Evolutionary conservation across 2,113 vertebrate species (phyloP).

Genomic region (Ivindomyrus marchei): DNA sequence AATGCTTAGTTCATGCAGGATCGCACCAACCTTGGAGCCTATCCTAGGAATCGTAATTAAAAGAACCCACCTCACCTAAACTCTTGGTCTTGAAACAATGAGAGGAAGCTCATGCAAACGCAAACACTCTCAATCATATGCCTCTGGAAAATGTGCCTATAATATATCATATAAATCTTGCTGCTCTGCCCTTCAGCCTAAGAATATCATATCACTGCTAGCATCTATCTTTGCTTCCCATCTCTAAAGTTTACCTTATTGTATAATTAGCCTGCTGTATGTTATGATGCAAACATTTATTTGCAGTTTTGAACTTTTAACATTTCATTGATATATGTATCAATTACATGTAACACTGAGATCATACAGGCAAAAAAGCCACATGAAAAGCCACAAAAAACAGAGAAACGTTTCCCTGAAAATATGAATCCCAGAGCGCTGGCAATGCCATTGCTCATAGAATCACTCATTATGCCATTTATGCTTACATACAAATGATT

Average conservation of each 20-base stretch:
- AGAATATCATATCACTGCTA: neutral
- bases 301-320: neutral
- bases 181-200: neutral
- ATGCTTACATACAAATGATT: conserved; percentile 34
- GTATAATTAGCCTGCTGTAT: neutral
- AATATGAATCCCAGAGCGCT: neutral
- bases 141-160: neutral
- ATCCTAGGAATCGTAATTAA: neutral
- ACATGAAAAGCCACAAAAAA: neutral
- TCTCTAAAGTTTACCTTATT: neutral
- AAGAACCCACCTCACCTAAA: neutral
- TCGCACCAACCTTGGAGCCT: neutral
- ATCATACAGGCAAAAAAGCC: neutral
- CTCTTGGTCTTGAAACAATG: neutral
- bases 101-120: neutral
- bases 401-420: neutral
- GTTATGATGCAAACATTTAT: neutral
- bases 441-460: neutral
- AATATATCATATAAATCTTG: neutral
- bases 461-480: conserved; percentile 28
- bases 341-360: neutral
- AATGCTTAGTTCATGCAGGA: neutral
- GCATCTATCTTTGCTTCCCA: neutral
- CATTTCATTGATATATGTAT: neutral
- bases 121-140: neutral